phyloP scores from a whole-genome alignment of 2,888 invertebrate genomes.

The Caenorhabditis sp. region DNA sequence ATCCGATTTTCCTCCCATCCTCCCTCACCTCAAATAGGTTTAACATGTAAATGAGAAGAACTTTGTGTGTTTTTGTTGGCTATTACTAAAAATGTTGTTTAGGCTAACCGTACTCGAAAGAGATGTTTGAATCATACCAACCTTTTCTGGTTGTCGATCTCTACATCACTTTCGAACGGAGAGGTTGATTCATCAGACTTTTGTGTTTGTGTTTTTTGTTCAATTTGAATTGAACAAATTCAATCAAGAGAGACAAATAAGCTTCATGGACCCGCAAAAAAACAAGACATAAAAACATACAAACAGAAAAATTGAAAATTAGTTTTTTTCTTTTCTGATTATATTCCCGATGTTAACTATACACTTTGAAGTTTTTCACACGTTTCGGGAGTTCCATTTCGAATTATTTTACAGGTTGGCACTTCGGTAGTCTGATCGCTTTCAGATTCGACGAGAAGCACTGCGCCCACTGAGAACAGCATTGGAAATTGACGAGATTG shows the following conservation, averaged over 20 bases:
- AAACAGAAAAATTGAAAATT: slow-evolving; percentile 1
- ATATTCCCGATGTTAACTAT: neutral
- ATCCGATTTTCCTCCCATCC: slow-evolving; percentile 17
- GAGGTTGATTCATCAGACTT: too few species aligned
- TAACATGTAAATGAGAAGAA: slow-evolving; percentile 2
- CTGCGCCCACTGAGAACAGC: slow-evolving; percentile 24
- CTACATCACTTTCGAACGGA: too few species aligned
- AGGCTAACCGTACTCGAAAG: too few species aligned
- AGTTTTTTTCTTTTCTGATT: too few species aligned
- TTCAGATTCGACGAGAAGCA: slow-evolving; percentile 32
- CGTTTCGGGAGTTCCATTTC: slow-evolving; percentile 13
- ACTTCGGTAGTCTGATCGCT: neutral
- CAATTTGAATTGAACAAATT: too few species aligned
- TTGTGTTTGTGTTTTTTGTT: too few species aligned
- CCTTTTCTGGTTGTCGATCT: too few species aligned
- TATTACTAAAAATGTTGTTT: neutral
- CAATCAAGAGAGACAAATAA: slow-evolving; percentile 6
- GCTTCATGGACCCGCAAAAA: neutral
- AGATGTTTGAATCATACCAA: too few species aligned
- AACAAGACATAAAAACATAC: neutral
- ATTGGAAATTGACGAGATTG: slow-evolving; percentile 26
- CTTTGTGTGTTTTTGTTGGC: neutral
- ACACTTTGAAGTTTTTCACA: slow-evolving; percentile 36
- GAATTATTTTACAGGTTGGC: slow-evolving; percentile 28
- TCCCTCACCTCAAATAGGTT: slow-evolving; percentile 22